These are phyloP conservation scores for Lepeophtheirus nordmannii DNA, from an alignment of 2,888 invertebrate species.

Conservation along the genomic window DNA sequence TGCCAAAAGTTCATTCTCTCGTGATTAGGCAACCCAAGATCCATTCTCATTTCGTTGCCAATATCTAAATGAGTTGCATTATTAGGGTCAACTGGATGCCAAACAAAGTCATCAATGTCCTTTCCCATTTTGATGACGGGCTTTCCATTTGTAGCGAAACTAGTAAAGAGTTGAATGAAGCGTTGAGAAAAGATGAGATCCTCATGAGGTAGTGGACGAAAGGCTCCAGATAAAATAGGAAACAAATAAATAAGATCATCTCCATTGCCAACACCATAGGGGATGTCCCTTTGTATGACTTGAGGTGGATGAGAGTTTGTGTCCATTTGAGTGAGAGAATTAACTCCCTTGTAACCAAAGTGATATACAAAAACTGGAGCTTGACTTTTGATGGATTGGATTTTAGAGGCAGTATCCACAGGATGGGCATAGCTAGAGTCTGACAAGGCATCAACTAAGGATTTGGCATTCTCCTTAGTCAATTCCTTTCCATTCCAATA, in stretches of 20 bases:
- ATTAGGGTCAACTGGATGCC: conserved; percentile 6
- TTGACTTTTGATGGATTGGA: conserved; percentile 18
- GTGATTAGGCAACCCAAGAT: conserved; percentile 18
- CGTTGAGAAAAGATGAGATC: conserved; percentile 15
- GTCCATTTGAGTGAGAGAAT: conserved; percentile 9
- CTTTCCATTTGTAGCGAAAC: conserved; percentile 11
- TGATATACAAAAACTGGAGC: conserved; percentile 21
- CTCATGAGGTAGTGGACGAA: conserved; percentile 10
- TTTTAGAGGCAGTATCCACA: conserved; percentile 16
- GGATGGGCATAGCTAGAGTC: conserved; percentile 19
- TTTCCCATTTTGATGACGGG: conserved; percentile 17
- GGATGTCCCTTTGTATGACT: neutral
- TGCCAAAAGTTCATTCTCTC: conserved; percentile 22
- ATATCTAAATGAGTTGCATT: conserved; percentile 21
- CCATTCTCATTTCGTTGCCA: conserved; percentile 21
- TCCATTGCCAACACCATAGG: conserved; percentile 15
- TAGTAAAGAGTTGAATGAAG: conserved; percentile 12
- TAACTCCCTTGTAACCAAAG: conserved; percentile 16
- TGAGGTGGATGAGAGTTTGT: conserved; percentile 7
- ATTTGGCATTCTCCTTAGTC: neutral
- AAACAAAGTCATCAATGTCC: conserved; percentile 2
- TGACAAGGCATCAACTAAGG: conserved; percentile 17
- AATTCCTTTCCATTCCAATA: conserved; percentile 4
- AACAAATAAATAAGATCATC: conserved; percentile 21
- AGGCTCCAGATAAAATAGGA: conserved; percentile 15